phyloP scores from a whole-genome alignment of 1,140 invertebrate genomes.

The Macrotrachela quadricornifera region DNA sequence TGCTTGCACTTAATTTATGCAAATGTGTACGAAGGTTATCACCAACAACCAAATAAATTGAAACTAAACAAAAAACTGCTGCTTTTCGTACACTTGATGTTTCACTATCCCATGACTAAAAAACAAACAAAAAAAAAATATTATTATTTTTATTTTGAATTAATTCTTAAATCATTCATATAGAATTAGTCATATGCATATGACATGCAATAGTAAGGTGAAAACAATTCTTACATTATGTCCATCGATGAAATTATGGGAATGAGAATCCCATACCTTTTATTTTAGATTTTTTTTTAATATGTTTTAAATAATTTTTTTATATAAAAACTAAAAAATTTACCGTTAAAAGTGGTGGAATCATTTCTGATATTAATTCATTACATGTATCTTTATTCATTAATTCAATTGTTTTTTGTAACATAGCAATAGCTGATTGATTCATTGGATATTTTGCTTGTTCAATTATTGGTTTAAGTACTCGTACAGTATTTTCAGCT shows the following conservation, averaged over 20 bases:
- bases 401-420: constrained; percentile 44
- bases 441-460: constrained; percentile 62
- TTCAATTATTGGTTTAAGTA: constrained; percentile 56
- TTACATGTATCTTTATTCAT: constrained; percentile 19
- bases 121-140: no score
- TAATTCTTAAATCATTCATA: no score
- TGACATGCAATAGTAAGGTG: no score
- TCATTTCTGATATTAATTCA: constrained; percentile 46
- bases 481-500: constrained; percentile 42
- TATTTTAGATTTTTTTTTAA: no score
- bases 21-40: constrained; percentile 61
- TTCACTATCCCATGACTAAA: constrained; percentile 47
- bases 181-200: no score
- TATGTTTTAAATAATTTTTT: no score
- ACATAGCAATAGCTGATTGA: constrained; percentile 72
- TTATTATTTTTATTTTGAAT: no score
- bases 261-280: no score
- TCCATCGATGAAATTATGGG: no score
- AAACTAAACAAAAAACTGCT: constrained; percentile 81
- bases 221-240: no score
- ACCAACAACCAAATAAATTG: constrained; percentile 60
- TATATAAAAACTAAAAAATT: no score
- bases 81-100: constrained; percentile 75
- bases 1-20: constrained; percentile 53
- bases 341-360: constrained; percentile 61